Base-by-base conservation (phyloP, 2,888 invertebrate genomes). In the Ptilodon capucinus region DNA sequence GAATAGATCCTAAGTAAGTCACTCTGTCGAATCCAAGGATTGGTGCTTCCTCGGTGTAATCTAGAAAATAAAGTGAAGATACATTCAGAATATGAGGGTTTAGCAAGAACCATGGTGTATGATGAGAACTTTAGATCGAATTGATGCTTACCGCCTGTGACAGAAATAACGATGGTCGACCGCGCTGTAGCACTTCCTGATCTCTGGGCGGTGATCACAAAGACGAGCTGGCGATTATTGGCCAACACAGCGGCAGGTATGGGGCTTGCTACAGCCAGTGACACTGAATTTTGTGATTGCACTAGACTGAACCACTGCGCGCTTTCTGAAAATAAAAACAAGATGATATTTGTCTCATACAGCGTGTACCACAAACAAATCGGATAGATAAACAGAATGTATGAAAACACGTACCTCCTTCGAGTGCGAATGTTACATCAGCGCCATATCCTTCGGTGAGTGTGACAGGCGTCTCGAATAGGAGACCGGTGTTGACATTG, bases 21-120 rank as follows among this genome's bases (percentile, higher is more conserved):
- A 56, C 42, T 42, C 52, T 51, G 34, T 75, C 67, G 32, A 75
- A 75, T 8, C 62, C 65, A 23, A 73, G 61, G 21, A 62, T 34
- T 3, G 43, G 46, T n/a, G 49, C 40, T 3, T 56, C 47, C 1
- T 46, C 46, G 8, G 41, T 45, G 30, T 28, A 23, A 18, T 62
- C 64, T 32, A 14, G 11, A 32, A 32, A 8, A 14, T 5, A 2
- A 32, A 32, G 25, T 25, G 25, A 25, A 25, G 4, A 2, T 25
- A 25, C n/a, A 11, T 25, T 11, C 4, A 25, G 1, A 25, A 25
- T 25, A 11, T 11, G 25, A 2, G 25, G 11, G 11, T n/a, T n/a
- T n/a, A n/a, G n/a, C n/a, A n/a, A n/a, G n/a, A n/a, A n/a, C n/a
- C n/a, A n/a, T n/a, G n/a, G n/a, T n/a, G n/a, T n/a, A n/a, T n/a